Evolutionary conservation across 2,888 invertebrate species (phyloP), one percentile per base, ranked within the genome.

Genomic region (Itoplectis maculator): DNA sequence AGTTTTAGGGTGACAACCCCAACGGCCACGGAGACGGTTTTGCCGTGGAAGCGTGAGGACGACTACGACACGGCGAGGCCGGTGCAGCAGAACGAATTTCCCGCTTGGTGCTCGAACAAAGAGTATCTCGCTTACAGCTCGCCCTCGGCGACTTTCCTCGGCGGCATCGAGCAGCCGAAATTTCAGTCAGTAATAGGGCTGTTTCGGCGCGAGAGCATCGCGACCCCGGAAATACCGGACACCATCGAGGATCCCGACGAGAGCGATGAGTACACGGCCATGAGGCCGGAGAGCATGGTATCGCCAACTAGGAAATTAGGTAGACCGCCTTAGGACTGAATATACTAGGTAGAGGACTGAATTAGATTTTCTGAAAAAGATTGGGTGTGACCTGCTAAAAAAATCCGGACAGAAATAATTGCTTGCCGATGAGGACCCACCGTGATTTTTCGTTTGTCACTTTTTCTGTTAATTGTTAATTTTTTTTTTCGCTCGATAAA

Each of bases 51-150:
- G 94, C 95, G 98, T 6, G 95, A 95, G 84, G 97, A 96, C 88
- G 97, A 96, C 89, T 95, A 96, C 74, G 95, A 95, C 13, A 94
- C 94, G 79, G 95, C 95, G 20, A 95, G 95, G 63, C 93, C 94
- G 29, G 88, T 92, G 94, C 95, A 96, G 88, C 97, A 97, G 91
- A 96, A 96, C 56, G 98, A 98, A 93, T 98, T 98, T 91, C 98
- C 98, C 11, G 96, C 98, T 13, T 99, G 98, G 98, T 98, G 98
- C 59, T 97, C 97, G 45, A 98, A 98, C 93, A 97, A 98, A 92
- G 98, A 98, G 90, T 98, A 98, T 92, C 94, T 98, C 88, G 97
- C 97, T 13, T 98, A 98, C 91, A 97, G 96, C 92, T 98, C 98
- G 70, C 98, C 98, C 2, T 97, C 97, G 9, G 97, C 97, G 69